These are phyloP conservation scores for Psammodynastes pulverulentus DNA, from an alignment of 2,113 vertebrate genomes.

Conservation along the genomic window DNA sequence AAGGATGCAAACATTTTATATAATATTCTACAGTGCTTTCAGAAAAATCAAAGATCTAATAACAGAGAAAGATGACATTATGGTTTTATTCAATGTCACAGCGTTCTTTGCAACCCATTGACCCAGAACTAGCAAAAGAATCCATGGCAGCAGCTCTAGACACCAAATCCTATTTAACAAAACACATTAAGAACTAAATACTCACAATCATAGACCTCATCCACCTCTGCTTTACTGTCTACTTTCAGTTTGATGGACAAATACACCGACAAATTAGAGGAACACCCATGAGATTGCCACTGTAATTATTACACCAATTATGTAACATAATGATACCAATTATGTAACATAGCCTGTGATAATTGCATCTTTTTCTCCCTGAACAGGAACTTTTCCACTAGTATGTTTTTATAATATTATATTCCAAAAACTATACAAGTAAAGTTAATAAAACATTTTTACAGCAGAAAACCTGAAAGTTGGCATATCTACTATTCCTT, in stretches of 20 bases:
- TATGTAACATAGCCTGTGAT: neutral
- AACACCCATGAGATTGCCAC: neutral
- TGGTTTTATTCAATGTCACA: neutral
- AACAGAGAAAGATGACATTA: neutral
- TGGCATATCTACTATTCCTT: neutral
- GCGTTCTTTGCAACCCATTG: neutral
- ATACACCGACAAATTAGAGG: neutral
- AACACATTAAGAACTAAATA: neutral
- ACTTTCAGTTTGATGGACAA: neutral
- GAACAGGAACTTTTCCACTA: constrained; percentile 11
- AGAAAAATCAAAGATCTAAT: neutral
- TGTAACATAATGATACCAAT: neutral
- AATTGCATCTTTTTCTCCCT: neutral
- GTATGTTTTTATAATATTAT: neutral
- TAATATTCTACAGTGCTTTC: neutral
- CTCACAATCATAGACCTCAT: neutral
- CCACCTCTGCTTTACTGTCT: neutral
- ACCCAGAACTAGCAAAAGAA: neutral
- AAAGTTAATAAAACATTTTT: constrained; percentile 3
- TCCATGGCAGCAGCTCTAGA: neutral
- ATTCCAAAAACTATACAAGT: neutral
- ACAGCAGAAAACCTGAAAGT: neutral
- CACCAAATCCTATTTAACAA: neutral
- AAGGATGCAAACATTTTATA: neutral
- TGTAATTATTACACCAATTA: neutral